Evolutionary conservation across 1,140 invertebrate species (phyloP).

Genomic region (Heliothis virescens): DNA sequence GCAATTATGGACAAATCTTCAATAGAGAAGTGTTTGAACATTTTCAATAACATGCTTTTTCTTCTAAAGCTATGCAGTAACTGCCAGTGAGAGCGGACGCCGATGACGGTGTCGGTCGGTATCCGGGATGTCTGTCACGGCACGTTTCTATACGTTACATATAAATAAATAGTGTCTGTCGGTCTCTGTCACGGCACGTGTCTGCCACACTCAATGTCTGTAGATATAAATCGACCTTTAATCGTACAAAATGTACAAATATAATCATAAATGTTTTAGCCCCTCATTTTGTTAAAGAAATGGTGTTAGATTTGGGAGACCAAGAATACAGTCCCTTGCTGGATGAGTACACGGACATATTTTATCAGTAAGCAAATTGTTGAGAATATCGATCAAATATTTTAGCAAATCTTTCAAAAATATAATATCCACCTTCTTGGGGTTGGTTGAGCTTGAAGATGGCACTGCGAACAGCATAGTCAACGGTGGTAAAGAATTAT

Average conservation of each 20-base stretch:
- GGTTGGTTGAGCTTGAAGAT: slow-evolving; percentile 57
- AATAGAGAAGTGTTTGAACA: no score
- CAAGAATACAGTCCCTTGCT: slow-evolving; percentile 70
- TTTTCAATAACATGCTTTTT: no score
- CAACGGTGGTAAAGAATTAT: slow-evolving; percentile 22
- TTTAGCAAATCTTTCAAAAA: slow-evolving; percentile 58
- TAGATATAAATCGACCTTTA: no score
- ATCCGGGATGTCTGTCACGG: no score
- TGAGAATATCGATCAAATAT: slow-evolving; percentile 73
- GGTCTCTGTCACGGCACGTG: no score
- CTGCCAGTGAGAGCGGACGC: no score
- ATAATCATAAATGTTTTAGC: slow-evolving; percentile 71
- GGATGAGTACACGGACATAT: slow-evolving; percentile 79
- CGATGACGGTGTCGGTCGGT: no score
- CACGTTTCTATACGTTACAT: no score
- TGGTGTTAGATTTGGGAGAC: slow-evolving; percentile 66
- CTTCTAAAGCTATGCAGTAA: no score
- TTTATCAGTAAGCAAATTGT: slow-evolving; percentile 65
- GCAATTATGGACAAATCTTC: no score
- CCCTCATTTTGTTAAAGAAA: slow-evolving; percentile 61
- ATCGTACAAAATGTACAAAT: slow-evolving; percentile 71
- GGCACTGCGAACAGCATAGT: slow-evolving; percentile 40
- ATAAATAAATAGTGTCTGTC: no score
- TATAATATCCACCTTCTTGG: slow-evolving; percentile 62
- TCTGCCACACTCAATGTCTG: no score